These are phyloP conservation scores for Dufourea novaeangliae DNA, from an alignment of 1,140 invertebrate genomes.

Conservation along the genomic window DNA sequence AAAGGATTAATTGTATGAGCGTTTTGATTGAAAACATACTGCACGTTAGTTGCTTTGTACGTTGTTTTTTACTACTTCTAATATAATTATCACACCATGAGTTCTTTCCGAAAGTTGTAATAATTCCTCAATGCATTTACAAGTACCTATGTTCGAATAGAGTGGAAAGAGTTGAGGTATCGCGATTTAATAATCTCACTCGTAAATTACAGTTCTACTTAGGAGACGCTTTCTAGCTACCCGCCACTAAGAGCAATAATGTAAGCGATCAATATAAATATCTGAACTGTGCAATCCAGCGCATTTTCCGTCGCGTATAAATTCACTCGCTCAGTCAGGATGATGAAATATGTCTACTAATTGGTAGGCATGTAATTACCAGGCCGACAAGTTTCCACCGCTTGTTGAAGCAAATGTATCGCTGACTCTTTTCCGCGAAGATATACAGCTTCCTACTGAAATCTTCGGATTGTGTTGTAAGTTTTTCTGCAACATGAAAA, in stretches of 20 bases:
- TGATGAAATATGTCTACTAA: conserved; percentile 58
- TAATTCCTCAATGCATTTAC: no score
- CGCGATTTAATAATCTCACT: conserved; percentile 14
- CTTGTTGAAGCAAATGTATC: conserved; percentile 83
- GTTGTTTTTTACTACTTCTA: no score
- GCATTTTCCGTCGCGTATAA: conserved; percentile 41
- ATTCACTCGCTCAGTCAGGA: conserved; percentile 24
- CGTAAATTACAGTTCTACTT: conserved; percentile 23
- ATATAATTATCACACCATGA: no score
- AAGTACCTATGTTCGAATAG: no score
- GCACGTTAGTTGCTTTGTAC: no score
- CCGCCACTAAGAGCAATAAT: not conserved
- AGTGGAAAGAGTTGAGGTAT: conserved; percentile 13
- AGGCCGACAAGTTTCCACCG: conserved; percentile 82
- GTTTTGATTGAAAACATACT: no score
- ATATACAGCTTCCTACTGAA: conserved; percentile 82
- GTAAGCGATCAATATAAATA: conserved; percentile 41
- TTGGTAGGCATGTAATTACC: conserved; percentile 77
- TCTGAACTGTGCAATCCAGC: conserved; percentile 13
- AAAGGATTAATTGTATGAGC: no score
- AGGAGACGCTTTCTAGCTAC: not conserved
- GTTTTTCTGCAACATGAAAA: conserved; percentile 80
- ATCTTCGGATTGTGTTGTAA: conserved; percentile 82
- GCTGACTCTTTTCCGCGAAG: conserved; percentile 82
- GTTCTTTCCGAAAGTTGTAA: no score